Evolutionary conservation across 2,888 invertebrate genomes (phyloP).

Genomic region (Dicranocentrus wangi): DNA sequence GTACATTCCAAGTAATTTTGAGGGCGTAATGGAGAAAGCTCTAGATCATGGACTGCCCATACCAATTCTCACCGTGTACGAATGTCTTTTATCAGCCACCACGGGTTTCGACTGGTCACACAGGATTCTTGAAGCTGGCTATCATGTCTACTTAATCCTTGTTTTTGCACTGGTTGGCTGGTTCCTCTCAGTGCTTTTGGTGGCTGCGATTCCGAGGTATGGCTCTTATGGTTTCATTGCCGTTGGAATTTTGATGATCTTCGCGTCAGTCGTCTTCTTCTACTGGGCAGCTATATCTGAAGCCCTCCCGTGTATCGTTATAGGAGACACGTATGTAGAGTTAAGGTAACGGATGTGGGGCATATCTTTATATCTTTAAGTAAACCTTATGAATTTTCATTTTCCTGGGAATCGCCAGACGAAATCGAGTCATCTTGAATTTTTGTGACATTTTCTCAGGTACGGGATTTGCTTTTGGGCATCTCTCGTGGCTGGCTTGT

Average conservation of each 20-base stretch:
- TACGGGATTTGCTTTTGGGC: constrained; percentile 71
- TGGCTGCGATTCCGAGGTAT: constrained; percentile 72
- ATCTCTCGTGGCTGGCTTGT: constrained; percentile 67
- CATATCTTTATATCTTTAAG: not conserved
- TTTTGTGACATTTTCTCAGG: constrained; percentile 54
- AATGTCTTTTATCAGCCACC: constrained; percentile 68
- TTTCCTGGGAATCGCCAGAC: constrained; percentile 1
- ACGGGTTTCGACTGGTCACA: constrained; percentile 72
- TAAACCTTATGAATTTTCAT: too few species aligned
- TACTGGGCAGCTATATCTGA: constrained; percentile 68
- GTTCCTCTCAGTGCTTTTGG: constrained; percentile 62
- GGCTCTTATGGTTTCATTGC: constrained; percentile 69
- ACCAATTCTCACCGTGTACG: constrained; percentile 68
- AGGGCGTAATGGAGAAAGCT: constrained; percentile 63
- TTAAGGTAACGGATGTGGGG: constrained; percentile 67
- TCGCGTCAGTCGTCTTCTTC: constrained; percentile 68
- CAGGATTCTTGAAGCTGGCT: constrained; percentile 70
- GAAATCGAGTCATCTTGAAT: not conserved
- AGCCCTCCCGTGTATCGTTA: constrained; percentile 69
- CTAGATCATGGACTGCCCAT: constrained; percentile 70
- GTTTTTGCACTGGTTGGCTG: constrained; percentile 69
- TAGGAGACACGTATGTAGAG: constrained; percentile 69
- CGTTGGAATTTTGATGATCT: constrained; percentile 68
- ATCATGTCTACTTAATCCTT: constrained; percentile 68
- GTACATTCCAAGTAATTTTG: constrained; percentile 67